phyloP scores from a whole-genome alignment of 2,888 invertebrate genomes.

The Aspidiotus rigidus region DNA sequence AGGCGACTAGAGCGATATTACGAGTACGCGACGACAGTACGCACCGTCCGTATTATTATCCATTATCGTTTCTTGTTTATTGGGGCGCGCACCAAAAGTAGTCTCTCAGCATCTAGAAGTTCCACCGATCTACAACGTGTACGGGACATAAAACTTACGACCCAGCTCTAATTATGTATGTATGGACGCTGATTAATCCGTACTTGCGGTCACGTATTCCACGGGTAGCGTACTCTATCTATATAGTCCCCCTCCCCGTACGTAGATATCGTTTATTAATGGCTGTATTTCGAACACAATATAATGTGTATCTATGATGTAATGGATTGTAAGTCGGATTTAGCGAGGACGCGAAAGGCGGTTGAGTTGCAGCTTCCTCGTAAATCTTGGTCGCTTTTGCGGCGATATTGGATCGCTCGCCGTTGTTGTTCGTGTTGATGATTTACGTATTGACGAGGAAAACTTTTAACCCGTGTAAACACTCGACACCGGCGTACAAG shows the following conservation, averaged over 20 bases:
- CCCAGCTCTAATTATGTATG: not conserved
- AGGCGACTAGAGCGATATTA: not conserved
- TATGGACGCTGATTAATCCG: slow-evolving; percentile 2
- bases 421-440: not conserved
- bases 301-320: not conserved
- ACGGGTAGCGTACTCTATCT: not conserved
- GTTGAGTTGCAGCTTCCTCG: not conserved
- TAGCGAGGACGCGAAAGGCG: not conserved
- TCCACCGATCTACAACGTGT: not conserved
- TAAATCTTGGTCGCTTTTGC: not conserved
- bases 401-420: not conserved
- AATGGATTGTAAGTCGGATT: not conserved
- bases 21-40: not conserved
- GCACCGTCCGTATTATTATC: not conserved
- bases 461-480: too few relatives aligned
- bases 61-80: slow-evolving; percentile 3
- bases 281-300: slow-evolving; percentile 1
- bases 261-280: not conserved
- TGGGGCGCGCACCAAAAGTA: not conserved
- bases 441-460: not conserved
- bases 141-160: not conserved
- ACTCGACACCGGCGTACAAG: too few relatives aligned
- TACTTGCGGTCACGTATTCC: not conserved
- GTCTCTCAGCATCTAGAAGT: not conserved
- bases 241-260: not conserved